Conservation (phyloP, 2,113 vertebrate genomes). For the Macrotus californicus region DNA sequence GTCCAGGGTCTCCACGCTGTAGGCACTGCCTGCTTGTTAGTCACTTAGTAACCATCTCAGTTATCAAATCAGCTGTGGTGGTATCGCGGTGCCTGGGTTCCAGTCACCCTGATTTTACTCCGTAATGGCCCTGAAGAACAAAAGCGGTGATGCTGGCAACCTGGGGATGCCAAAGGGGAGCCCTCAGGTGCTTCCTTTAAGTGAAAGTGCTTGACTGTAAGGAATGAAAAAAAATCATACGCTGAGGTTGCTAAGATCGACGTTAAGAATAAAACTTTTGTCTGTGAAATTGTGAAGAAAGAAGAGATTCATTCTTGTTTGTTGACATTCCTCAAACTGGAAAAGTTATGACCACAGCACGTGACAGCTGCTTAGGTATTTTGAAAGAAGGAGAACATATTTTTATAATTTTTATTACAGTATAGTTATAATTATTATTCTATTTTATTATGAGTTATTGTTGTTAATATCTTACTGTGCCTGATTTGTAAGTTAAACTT, state of each 20-base stretch:
- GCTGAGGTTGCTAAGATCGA: not conserved
- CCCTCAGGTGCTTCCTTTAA: not conserved
- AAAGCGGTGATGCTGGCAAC: no score
- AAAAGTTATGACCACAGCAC: not conserved
- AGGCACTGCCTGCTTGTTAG: no score
- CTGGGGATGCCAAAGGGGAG: not conserved
- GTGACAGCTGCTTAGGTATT: not conserved
- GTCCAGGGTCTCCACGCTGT: no score
- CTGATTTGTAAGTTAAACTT: no score
- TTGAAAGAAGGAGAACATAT: not conserved
- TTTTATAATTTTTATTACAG: not conserved
- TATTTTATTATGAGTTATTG: not conserved
- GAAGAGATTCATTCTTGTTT: not conserved
- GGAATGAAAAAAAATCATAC: not conserved
- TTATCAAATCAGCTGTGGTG: not conserved
- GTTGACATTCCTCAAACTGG: not conserved
- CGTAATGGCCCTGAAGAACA: not conserved
- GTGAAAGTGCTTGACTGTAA: not conserved
- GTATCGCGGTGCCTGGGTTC: no score
- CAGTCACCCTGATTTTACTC: not conserved
- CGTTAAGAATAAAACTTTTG: not conserved
- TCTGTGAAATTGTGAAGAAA: not conserved
- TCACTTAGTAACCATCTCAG: not conserved
- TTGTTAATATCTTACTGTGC: not conserved
- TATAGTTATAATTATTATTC: not conserved